A percentile compares a stretch with the other conserved stretches of the same genome.
Evolutionary conservation across 2,113 vertebrate species (phyloP).

Genomic region (Tapirus terrestris): DNA sequence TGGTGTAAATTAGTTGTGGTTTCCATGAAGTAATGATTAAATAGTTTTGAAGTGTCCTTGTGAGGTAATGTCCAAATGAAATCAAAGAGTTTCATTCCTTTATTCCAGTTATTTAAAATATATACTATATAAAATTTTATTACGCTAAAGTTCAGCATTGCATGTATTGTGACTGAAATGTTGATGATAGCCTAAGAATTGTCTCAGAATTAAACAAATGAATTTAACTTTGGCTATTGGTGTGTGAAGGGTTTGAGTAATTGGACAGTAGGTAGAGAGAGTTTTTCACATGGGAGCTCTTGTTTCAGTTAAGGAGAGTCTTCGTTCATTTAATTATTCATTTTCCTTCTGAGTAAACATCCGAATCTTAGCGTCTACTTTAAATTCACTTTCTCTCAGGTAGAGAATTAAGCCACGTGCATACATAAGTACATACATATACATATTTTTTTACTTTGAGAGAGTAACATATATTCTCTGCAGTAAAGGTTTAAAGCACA

Average conservation of each 20-base stretch:
- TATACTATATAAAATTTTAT: background rate
- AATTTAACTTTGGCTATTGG: background rate
- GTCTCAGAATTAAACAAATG: background rate
- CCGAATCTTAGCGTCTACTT: background rate
- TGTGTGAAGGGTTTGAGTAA: background rate
- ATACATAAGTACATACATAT: background rate
- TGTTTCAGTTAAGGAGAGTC: background rate
- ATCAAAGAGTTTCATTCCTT: background rate
- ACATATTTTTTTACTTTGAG: background rate
- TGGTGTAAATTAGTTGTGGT: background rate
- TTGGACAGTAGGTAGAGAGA: background rate
- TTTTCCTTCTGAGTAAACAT: background rate
- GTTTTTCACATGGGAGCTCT: background rate
- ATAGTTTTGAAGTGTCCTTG: background rate
- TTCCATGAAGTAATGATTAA: background rate
- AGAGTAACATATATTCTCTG: background rate
- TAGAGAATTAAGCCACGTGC: background rate
- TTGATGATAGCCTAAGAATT: background rate
- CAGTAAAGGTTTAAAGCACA: background rate
- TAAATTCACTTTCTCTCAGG: conserved; percentile 2
- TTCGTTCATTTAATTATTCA: background rate
- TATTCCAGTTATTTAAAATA: conserved; percentile 10
- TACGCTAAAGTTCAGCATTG: background rate
- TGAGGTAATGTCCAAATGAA: background rate
- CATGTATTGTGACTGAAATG: background rate